Evolutionary conservation across 2,113 vertebrate species (phyloP).

Genomic region (Trichechus manatus): DNA sequence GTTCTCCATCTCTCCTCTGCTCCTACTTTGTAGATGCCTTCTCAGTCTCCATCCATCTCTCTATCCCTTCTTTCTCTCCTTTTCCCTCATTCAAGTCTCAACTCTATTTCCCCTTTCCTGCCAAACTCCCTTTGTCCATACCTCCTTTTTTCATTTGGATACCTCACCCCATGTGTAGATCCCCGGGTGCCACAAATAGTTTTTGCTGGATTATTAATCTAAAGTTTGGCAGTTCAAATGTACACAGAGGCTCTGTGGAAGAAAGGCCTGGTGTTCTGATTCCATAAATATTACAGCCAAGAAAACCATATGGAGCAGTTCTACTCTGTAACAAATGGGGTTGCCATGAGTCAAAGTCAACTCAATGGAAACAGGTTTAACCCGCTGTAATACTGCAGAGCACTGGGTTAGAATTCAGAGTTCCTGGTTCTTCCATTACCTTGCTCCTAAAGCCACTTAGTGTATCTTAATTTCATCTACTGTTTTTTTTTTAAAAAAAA

Average conservation of each 20-base stretch:
- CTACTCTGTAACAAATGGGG: not conserved
- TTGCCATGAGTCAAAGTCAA: not conserved
- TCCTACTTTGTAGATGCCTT: not conserved
- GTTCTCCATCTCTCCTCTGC: not conserved
- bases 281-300: not conserved
- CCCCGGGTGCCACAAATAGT: not conserved
- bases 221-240: not conserved
- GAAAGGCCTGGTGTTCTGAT: not conserved
- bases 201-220: not conserved
- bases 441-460: not conserved
- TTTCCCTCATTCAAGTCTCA: not conserved
- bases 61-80: rapidly evolving
- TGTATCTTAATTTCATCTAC: not conserved
- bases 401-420: not conserved
- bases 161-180: not conserved
- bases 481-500: not conserved
- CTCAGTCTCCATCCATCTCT: not conserved
- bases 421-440: not conserved
- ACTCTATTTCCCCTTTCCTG: not conserved
- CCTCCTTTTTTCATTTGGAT: not conserved
- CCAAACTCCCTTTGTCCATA: not conserved
- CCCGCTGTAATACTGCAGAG: not conserved
- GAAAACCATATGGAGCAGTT: not conserved
- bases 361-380: not conserved
- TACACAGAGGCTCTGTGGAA: not conserved